These are phyloP conservation scores for Perithous albicinctus DNA, from an alignment of 2,888 invertebrate genomes.

Conservation along the genomic window DNA sequence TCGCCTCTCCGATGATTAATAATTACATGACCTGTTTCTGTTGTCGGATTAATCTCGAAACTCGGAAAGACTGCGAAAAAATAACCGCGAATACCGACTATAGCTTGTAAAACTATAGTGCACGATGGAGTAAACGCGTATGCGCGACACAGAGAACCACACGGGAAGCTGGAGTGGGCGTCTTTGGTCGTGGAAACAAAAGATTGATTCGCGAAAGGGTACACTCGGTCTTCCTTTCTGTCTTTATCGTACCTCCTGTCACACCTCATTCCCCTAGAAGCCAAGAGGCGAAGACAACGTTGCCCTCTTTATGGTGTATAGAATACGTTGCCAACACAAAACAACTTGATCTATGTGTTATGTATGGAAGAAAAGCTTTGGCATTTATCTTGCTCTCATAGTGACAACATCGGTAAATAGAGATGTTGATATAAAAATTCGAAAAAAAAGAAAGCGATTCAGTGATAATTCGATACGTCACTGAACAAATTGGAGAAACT, in stretches of 20 bases:
- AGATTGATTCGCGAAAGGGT: conserved; percentile 59
- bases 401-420: not conserved
- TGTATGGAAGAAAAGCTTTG: not conserved
- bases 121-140: no score
- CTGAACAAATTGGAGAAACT: no score
- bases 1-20: no score
- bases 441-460: not conserved
- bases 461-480: no score
- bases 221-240: conserved; percentile 34
- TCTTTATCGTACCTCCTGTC: conserved; percentile 31
- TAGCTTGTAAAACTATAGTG: no score
- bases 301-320: not conserved
- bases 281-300: not conserved
- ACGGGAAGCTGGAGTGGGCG: no score
- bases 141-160: no score
- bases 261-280: conserved; percentile 17
- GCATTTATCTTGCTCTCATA: not conserved
- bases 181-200: conserved; percentile 38
- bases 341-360: not conserved
- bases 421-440: not conserved
- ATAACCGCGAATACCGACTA: no score
- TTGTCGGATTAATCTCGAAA: no score
- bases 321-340: not conserved
- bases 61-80: no score
- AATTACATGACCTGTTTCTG: no score